phyloP scores from a whole-genome alignment of 2,888 invertebrate genomes.

The Abrostola triplasia region DNA sequence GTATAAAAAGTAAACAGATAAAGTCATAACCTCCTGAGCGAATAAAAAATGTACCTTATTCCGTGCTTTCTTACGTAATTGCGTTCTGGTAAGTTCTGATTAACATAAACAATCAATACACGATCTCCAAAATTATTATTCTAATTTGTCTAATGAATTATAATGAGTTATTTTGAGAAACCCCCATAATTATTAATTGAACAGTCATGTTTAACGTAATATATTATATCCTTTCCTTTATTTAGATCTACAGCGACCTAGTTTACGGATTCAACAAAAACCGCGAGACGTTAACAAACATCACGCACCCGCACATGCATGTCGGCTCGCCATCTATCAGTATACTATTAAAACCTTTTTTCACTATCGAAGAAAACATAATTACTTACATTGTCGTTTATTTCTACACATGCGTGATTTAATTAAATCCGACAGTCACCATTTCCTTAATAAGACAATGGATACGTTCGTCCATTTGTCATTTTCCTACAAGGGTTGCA shows the following conservation, averaged over 20 bases:
- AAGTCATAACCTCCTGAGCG: too few species aligned
- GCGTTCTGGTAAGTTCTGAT: too few species aligned
- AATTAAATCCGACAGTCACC: slow-evolving; percentile 24
- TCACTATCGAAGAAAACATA: slow-evolving; percentile 40
- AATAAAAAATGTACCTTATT: too few species aligned
- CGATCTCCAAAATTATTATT: too few species aligned
- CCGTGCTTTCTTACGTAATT: too few species aligned
- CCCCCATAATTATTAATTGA: too few species aligned
- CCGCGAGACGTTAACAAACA: slow-evolving; percentile 19
- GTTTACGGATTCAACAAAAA: slow-evolving; percentile 28
- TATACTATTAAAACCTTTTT: slow-evolving; percentile 36
- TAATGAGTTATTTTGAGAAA: not conserved
- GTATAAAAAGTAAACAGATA: too few species aligned
- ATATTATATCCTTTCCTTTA: not conserved
- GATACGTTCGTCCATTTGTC: slow-evolving; percentile 18
- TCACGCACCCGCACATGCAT: slow-evolving; percentile 40
- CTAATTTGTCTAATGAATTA: not conserved
- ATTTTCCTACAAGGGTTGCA: slow-evolving; percentile 11
- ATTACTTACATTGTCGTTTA: slow-evolving; percentile 37
- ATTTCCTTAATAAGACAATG: slow-evolving; percentile 51
- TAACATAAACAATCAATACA: too few species aligned
- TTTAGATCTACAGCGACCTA: slow-evolving; percentile 36
- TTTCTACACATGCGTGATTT: slow-evolving; percentile 35
- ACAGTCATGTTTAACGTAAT: too few species aligned
- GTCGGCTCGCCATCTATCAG: slow-evolving; percentile 34